phyloP scores from a whole-genome alignment of 2,797 vertebrate species.

The Dendrocincla tyrannina region DNA sequence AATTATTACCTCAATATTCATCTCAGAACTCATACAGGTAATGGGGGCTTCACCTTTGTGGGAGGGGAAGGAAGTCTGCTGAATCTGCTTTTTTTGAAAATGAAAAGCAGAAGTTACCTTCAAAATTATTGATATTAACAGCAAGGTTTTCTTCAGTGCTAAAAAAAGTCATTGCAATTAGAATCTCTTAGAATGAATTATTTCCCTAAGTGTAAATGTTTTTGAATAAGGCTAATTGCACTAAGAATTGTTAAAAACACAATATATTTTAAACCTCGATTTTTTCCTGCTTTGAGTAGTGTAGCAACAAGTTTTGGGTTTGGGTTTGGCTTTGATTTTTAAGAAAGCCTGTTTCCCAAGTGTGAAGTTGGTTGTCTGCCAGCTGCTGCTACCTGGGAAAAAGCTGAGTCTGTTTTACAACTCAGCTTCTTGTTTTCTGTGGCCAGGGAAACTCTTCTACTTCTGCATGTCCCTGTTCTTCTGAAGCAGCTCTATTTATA shows the following conservation, averaged over 20 bases:
- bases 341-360: not conserved
- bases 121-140: not conserved
- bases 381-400: not conserved
- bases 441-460: not conserved
- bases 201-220: rapidly evolving
- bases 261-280: not conserved
- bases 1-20: slow-evolving; percentile 99
- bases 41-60: not conserved
- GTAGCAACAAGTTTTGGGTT: not conserved
- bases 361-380: not conserved
- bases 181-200: not conserved
- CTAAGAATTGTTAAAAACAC: not conserved
- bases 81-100: not conserved
- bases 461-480: not conserved
- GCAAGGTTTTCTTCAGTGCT: not conserved
- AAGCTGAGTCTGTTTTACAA: not conserved
- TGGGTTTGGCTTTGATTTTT: not conserved
- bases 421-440: not conserved
- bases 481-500: not conserved
- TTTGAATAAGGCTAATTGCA: not conserved
- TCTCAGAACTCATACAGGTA: slow-evolving; percentile 98
- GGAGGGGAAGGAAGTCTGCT: not conserved
- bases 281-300: not conserved
- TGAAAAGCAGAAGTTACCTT: not conserved
- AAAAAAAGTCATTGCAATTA: not conserved